These are phyloP conservation scores for Tiaroga cobitis DNA, from an alignment of 2,797 vertebrate genomes.

Conservation along the genomic window DNA sequence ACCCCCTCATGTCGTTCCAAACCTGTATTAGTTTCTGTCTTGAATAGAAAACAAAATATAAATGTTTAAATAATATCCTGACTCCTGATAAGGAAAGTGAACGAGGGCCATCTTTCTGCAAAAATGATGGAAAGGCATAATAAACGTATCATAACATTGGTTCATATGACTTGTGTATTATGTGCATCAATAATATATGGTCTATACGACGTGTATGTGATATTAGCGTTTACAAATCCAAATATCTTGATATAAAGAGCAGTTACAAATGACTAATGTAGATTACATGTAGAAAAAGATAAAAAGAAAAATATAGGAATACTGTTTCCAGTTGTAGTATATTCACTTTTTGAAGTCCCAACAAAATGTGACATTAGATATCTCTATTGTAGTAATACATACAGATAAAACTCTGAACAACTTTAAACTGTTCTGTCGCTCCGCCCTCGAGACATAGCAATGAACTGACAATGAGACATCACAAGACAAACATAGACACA, in stretches of 20 bases:
- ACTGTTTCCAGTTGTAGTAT: not conserved
- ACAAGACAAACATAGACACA: constrained; percentile 74
- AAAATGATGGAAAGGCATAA: not conserved
- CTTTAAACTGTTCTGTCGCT: constrained; percentile 22
- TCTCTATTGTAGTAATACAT: not conserved
- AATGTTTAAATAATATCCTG: not conserved
- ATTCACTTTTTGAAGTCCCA: not conserved
- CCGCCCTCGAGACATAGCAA: constrained; percentile 16
- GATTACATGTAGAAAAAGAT: not conserved
- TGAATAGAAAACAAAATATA: not conserved
- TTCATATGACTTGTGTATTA: not conserved
- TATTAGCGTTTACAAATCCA: not conserved
- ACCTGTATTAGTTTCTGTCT: not conserved
- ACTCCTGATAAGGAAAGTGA: no score
- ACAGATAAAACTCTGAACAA: constrained; percentile 19
- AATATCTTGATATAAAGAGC: not conserved
- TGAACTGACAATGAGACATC: constrained; percentile 70
- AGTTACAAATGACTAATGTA: not conserved
- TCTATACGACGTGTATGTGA: not conserved
- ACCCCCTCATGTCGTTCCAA: not conserved
- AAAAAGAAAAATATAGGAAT: not conserved
- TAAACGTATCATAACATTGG: not conserved
- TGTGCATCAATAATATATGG: not conserved
- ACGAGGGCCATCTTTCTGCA: not conserved
- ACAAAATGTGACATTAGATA: constrained; percentile 12